phyloP scores from a whole-genome alignment of 2,797 vertebrate species.

The Protonibea diacanthus region DNA sequence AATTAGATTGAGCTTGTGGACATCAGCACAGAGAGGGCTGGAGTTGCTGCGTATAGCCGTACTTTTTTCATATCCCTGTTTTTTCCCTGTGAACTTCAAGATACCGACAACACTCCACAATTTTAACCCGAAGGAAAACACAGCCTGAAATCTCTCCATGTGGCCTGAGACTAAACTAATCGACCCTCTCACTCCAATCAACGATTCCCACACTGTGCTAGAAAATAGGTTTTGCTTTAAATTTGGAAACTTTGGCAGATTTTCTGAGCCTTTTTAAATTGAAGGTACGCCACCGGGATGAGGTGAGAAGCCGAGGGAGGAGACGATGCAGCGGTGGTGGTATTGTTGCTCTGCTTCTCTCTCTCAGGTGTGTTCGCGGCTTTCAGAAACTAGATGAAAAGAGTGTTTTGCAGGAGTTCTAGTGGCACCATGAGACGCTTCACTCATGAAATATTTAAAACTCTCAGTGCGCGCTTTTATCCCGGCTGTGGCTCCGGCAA shows the following conservation, averaged over 20 bases:
- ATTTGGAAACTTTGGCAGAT: neutral
- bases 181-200: neutral
- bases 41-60: slow-evolving; percentile 16
- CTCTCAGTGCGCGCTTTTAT: slow-evolving; percentile 15
- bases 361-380: slow-evolving; percentile 55
- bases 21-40: slow-evolving; percentile 20
- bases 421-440: slow-evolving; percentile 22
- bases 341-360: slow-evolving; percentile 25
- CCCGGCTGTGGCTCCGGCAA: slow-evolving; percentile 15
- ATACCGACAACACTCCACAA: neutral
- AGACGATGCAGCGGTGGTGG: neutral
- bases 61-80: slow-evolving; percentile 10
- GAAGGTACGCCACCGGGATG: neutral
- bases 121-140: neutral
- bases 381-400: slow-evolving; percentile 19
- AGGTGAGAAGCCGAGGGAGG: neutral
- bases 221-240: slow-evolving; percentile 12
- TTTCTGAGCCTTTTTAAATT: neutral
- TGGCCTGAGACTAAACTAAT: slow-evolving; percentile 31
- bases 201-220: slow-evolving; percentile 41
- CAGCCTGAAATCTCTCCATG: neutral
- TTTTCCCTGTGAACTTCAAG: neutral
- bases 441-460: slow-evolving; percentile 60
- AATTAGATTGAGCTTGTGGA: slow-evolving; percentile 9
- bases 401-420: slow-evolving; percentile 22